phyloP scores from a whole-genome alignment of 2,797 vertebrate genomes.

The Pangasius mekongensis region DNA sequence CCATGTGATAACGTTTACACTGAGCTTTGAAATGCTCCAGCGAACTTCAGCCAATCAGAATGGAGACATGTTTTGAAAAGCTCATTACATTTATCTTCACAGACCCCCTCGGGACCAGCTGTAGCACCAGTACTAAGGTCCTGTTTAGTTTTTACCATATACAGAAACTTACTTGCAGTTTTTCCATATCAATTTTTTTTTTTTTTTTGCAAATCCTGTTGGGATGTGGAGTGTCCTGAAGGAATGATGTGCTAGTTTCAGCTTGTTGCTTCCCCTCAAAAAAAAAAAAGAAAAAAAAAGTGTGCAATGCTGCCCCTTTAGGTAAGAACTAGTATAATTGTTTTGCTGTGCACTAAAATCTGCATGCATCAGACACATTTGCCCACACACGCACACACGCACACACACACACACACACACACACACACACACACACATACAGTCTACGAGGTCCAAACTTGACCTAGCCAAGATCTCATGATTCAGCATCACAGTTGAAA shows the following conservation, averaged over 20 bases:
- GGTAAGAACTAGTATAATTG: constrained; percentile 55
- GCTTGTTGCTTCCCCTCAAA: constrained; percentile 54
- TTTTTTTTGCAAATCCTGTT: constrained; percentile 27
- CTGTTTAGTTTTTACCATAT: background rate
- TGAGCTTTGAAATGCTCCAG: constrained; percentile 75
- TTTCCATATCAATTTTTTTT: background rate
- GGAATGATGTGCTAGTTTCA: constrained; percentile 68
- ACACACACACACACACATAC: constrained; percentile 8
- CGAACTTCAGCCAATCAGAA: constrained; percentile 74
- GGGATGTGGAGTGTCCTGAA: constrained; percentile 65
- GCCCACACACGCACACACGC: constrained; percentile 47
- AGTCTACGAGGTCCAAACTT: background rate
- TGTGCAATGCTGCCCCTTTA: constrained; percentile 65
- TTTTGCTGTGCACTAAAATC: constrained; percentile 44
- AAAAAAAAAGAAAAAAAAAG: constrained; percentile 38
- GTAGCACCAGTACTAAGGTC: background rate
- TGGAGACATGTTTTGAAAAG: constrained; percentile 77
- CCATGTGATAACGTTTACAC: constrained; percentile 77
- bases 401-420: constrained; percentile 33
- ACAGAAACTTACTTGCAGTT: constrained; percentile 3
- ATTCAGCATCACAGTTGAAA: constrained; percentile 2
- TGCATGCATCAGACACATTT: constrained; percentile 27
- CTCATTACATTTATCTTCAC: constrained; percentile 71
- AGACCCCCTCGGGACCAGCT: constrained; percentile 46
- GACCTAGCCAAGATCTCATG: background rate